phyloP scores from a whole-genome alignment of 37 sponge, comb jelly and placozoan species.

The Haliclona indistincta region DNA sequence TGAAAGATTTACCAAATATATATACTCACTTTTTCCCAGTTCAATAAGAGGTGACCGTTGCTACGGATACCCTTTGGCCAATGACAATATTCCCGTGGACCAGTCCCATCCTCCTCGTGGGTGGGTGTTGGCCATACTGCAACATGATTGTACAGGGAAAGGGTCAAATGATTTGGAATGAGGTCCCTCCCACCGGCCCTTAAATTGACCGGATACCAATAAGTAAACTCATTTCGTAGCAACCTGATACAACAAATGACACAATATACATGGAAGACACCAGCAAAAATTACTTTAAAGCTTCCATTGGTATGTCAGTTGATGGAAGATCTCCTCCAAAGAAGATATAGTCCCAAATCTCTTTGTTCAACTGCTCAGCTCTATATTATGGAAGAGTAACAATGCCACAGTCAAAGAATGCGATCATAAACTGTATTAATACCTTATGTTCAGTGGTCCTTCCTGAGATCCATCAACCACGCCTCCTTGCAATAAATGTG shows the following conservation, averaged over 20 bases:
- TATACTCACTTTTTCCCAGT: slow-evolving; percentile 72
- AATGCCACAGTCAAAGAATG: too few species aligned
- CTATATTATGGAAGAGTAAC: slow-evolving; percentile 2
- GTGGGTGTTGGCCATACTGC: slow-evolving; percentile 69
- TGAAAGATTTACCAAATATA: too few species aligned
- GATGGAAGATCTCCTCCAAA: slow-evolving; percentile 23
- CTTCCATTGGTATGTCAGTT: slow-evolving; percentile 37
- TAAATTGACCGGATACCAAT: slow-evolving; percentile 85
- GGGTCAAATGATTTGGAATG: slow-evolving; percentile 84
- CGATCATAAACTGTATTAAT: too few species aligned
- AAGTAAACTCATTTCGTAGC: slow-evolving; percentile 68
- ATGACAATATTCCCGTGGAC: slow-evolving; percentile 5
- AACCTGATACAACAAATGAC: not conserved
- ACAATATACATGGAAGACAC: not conserved
- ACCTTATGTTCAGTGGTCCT: slow-evolving; percentile 86
- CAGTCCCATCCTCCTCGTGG: not conserved
- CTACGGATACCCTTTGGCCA: slow-evolving; percentile 80
- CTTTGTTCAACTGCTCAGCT: slow-evolving; percentile 74
- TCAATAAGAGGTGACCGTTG: slow-evolving; percentile 84
- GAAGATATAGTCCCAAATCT: slow-evolving; percentile 87
- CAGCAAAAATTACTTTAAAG: slow-evolving; percentile 23
- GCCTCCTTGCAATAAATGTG: slow-evolving; percentile 92
- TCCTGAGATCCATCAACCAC: slow-evolving; percentile 79
- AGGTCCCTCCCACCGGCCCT: slow-evolving; percentile 85
- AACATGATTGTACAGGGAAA: slow-evolving; percentile 83